phyloP scores from a whole-genome alignment of 2,113 vertebrate species.

The Chascanopsetta lugubris region DNA sequence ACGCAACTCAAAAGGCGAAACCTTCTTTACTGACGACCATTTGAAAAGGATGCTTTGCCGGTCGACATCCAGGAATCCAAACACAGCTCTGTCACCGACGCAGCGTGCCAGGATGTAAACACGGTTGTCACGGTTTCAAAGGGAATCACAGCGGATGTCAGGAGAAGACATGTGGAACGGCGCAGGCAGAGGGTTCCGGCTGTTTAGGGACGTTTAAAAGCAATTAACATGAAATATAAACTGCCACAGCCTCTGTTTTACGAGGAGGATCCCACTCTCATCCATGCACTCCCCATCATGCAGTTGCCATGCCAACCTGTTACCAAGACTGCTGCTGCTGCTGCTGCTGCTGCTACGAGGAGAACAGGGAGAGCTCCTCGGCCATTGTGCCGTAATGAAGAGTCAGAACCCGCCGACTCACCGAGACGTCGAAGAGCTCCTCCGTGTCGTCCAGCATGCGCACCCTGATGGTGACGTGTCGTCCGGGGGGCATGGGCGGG shows the following conservation, averaged over 20 bases:
- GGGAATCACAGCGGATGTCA: not conserved
- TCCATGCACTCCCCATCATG: conserved; percentile 60
- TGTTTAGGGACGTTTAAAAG: not conserved
- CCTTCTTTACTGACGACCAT: conserved; percentile 20
- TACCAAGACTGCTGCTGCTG: conserved; percentile 54
- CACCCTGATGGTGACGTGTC: conserved; percentile 90
- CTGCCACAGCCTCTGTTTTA: conserved; percentile 27
- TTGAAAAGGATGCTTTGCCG: not conserved
- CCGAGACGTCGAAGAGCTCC: conserved; percentile 93
- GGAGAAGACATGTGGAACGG: not conserved
- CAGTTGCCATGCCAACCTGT: conserved; percentile 78
- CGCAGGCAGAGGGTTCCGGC: not conserved
- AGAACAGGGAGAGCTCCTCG: conserved; percentile 44
- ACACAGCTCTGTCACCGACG: not conserved
- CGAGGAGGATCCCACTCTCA: conserved; percentile 32
- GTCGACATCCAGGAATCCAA: conserved; percentile 1
- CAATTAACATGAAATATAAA: conserved; percentile 14
- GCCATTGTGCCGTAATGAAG: conserved; percentile 35
- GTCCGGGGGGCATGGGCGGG: conserved; percentile 89
- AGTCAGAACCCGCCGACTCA: conserved; percentile 78
- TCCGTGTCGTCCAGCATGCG: conserved; percentile 96
- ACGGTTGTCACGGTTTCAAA: not conserved
- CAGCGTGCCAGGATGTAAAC: conserved; percentile 8
- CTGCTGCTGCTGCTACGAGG: conserved; percentile 43
- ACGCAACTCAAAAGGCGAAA: conserved; percentile 34